Evolutionary conservation across 2,888 invertebrate genomes (phyloP).

Genomic region (Abrostola tripartita): DNA sequence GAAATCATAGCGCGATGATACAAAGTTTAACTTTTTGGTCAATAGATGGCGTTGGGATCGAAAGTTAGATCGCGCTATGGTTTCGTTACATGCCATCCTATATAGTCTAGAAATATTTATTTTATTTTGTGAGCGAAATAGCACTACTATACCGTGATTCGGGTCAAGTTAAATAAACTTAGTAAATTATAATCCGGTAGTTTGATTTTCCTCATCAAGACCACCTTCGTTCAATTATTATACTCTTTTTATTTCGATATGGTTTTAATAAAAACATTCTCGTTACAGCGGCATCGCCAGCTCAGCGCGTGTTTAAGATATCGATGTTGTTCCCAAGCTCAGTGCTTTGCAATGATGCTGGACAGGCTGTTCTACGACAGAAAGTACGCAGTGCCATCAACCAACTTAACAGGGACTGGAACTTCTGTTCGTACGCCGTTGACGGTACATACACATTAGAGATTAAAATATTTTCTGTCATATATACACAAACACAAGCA

Average conservation of each 20-base stretch:
- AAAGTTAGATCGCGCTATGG: no score
- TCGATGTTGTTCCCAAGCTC: constrained; percentile 98
- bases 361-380: constrained; percentile 96
- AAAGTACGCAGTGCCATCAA: constrained; percentile 96
- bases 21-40: no score
- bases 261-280: constrained; percentile 19
- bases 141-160: no score
- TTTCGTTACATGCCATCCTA: no score
- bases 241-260: neutral
- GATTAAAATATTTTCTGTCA: neutral
- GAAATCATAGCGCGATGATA: no score
- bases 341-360: constrained; percentile 98
- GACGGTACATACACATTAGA: constrained; percentile 88
- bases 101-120: no score
- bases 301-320: constrained; percentile 98
- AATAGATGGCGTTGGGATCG: no score
- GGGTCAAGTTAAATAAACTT: no score
- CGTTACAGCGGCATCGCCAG: constrained; percentile 92
- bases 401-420: constrained; percentile 97
- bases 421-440: constrained; percentile 97
- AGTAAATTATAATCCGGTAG: no score
- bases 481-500: neutral
- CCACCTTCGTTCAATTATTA: no score
- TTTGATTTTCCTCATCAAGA: no score
- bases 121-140: no score